Evolutionary conservation across 2,888 invertebrate species (phyloP).

Genomic region (Blastobasis adustella): DNA sequence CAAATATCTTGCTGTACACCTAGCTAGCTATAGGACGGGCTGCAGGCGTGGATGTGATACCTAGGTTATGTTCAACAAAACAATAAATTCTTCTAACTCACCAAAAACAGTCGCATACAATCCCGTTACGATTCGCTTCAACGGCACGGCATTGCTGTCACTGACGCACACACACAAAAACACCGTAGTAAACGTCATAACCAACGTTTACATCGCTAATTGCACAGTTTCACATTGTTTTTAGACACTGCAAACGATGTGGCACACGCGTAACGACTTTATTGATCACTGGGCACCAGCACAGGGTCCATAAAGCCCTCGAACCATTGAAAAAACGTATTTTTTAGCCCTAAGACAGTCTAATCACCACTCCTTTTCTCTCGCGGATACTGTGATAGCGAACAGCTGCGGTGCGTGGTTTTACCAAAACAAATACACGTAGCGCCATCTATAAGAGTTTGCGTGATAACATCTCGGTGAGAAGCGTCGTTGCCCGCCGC

Average conservation of each 20-base stretch:
- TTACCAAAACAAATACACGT: constrained; percentile 67
- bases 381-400: constrained; percentile 72
- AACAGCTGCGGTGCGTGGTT: constrained; percentile 70
- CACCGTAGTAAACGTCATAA: constrained; percentile 68
- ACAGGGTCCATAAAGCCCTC: constrained; percentile 39
- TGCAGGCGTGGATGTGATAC: constrained; percentile 45
- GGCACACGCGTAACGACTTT: constrained; percentile 43
- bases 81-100: constrained; percentile 42
- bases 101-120: constrained; percentile 55
- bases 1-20: constrained; percentile 29
- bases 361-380: constrained; percentile 75
- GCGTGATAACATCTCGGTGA: not conserved
- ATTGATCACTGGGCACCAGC: constrained; percentile 42
- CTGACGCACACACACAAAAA: constrained; percentile 53
- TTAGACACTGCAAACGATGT: constrained; percentile 49
- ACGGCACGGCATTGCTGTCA: constrained; percentile 66
- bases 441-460: constrained; percentile 38
- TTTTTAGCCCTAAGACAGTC: constrained; percentile 60
- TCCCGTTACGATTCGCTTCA: constrained; percentile 71
- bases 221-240: constrained; percentile 53
- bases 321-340: constrained; percentile 64
- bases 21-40: constrained; percentile 25
- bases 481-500: not conserved
- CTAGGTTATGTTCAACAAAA: constrained; percentile 50
- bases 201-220: constrained; percentile 65